These are phyloP conservation scores for Tenebrio molitor DNA, from an alignment of 1,140 invertebrate species.

Conservation along the genomic window DNA sequence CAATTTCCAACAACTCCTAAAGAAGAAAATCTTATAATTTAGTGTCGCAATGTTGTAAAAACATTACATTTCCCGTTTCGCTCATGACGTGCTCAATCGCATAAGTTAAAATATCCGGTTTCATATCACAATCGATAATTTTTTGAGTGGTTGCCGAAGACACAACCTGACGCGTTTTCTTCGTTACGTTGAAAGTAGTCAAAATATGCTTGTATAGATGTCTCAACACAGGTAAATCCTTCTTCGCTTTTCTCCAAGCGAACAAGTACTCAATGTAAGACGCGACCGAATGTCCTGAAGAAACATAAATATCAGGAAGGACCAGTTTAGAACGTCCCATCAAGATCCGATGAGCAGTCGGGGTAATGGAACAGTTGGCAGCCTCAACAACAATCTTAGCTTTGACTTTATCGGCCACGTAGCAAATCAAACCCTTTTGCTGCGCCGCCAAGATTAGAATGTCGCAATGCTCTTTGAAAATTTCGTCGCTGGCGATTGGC, in stretches of 20 bases:
- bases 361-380: slow-evolving; percentile 91
- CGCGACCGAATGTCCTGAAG: slow-evolving; percentile 91
- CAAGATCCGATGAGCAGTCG: slow-evolving; percentile 84
- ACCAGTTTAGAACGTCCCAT: slow-evolving; percentile 79
- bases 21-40: slow-evolving; percentile 12
- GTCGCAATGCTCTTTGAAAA: slow-evolving; percentile 86
- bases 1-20: slow-evolving; percentile 68
- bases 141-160: slow-evolving; percentile 7
- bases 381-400: slow-evolving; percentile 77
- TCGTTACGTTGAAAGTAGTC: background rate
- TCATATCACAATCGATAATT: slow-evolving; percentile 12
- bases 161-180: background rate
- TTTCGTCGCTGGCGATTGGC: slow-evolving; percentile 70
- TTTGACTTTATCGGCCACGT: slow-evolving; percentile 81
- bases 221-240: background rate
- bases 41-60: background rate
- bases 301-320: slow-evolving; percentile 88
- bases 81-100: slow-evolving; percentile 20
- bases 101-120: slow-evolving; percentile 1
- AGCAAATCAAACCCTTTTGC: slow-evolving; percentile 84
- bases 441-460: slow-evolving; percentile 89
- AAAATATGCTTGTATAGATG: slow-evolving; percentile 3
- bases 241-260: background rate
- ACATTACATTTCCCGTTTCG: slow-evolving; percentile 10
- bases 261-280: slow-evolving; percentile 92